Percentiles rank a stretch among this genome's conserved stretches.
Conservation (phyloP, 2,888 invertebrate genomes). For the Autographa pulchrina region DNA sequence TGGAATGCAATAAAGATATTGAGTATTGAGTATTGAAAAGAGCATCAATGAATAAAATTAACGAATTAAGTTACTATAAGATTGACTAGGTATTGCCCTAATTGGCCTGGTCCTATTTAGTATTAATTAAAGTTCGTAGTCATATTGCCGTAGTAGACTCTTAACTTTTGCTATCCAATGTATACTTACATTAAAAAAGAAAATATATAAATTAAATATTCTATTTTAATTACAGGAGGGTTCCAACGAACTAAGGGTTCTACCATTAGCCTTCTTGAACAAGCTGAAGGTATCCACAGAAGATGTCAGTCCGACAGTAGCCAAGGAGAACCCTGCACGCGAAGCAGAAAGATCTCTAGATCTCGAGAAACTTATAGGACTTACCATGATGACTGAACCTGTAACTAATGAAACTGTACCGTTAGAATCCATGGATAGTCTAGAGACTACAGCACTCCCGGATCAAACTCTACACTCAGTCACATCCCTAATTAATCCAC, state of each 20-base stretch:
- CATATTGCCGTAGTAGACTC: too few relatives aligned
- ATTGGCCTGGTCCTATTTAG: too few relatives aligned
- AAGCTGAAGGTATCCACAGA: slow-evolving; percentile 67
- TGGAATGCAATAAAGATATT: too few relatives aligned
- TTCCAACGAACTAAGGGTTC: slow-evolving; percentile 70
- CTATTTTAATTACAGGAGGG: slow-evolving; percentile 74
- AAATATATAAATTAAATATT: background rate
- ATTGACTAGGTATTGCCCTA: too few relatives aligned
- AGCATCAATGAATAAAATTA: too few relatives aligned
- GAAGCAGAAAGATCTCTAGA: slow-evolving; percentile 84
- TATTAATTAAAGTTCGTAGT: too few relatives aligned
- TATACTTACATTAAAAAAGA: background rate
- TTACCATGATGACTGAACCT: slow-evolving; percentile 63
- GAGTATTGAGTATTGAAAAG: too few relatives aligned
- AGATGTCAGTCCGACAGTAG: slow-evolving; percentile 61
- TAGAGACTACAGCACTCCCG: background rate
- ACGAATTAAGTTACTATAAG: too few relatives aligned
- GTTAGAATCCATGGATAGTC: background rate
- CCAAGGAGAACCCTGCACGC: slow-evolving; percentile 73
- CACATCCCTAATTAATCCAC: background rate
- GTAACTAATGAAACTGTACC: slow-evolving; percentile 7
- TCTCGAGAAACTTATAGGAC: slow-evolving; percentile 79
- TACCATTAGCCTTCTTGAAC: slow-evolving; percentile 79
- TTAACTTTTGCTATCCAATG: background rate
- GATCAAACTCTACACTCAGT: background rate